Evolutionary conservation across 2,888 invertebrate species (phyloP).

Genomic region (Corbicula japonica): DNA sequence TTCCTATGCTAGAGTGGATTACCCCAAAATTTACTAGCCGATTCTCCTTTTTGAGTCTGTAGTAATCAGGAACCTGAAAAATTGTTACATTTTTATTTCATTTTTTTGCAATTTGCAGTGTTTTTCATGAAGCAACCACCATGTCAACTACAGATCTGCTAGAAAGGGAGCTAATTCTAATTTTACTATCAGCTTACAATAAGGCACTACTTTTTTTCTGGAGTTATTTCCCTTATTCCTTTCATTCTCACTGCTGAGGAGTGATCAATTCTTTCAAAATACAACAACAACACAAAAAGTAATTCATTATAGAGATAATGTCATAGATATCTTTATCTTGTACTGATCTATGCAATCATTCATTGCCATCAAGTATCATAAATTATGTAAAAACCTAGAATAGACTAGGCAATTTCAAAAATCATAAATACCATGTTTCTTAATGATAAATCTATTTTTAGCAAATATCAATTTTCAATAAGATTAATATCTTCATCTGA

Average conservation of each 20-base stretch:
- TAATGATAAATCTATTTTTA: conserved; percentile 15
- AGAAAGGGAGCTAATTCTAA: conserved; percentile 24
- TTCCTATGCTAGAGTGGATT: conserved; percentile 43
- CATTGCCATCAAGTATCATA: background rate
- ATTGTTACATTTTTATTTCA: conserved; percentile 23
- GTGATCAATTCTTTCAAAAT: background rate
- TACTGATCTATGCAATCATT: conserved; percentile 1
- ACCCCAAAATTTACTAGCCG: conserved; percentile 25
- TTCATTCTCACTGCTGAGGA: background rate
- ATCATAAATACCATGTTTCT: conserved; percentile 7
- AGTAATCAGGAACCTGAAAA: conserved; percentile 32
- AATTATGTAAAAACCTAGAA: conserved; percentile 13
- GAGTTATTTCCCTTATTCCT: conserved; percentile 38
- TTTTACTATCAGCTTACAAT: background rate
- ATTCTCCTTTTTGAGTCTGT: conserved; percentile 24
- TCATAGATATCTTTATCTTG: background rate
- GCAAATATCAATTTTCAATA: conserved; percentile 12
- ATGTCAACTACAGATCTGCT: background rate
- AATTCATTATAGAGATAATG: background rate
- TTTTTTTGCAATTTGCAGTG: background rate
- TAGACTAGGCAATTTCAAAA: background rate
- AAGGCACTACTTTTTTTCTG: conserved; percentile 11
- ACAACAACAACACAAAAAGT: background rate
- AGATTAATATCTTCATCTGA: no score
- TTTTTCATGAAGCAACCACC: background rate